A percentile compares a stretch with the other conserved stretches of the same genome.
Conservation (phyloP, 2,797 vertebrate species). For the Eulemur rubriventer region DNA sequence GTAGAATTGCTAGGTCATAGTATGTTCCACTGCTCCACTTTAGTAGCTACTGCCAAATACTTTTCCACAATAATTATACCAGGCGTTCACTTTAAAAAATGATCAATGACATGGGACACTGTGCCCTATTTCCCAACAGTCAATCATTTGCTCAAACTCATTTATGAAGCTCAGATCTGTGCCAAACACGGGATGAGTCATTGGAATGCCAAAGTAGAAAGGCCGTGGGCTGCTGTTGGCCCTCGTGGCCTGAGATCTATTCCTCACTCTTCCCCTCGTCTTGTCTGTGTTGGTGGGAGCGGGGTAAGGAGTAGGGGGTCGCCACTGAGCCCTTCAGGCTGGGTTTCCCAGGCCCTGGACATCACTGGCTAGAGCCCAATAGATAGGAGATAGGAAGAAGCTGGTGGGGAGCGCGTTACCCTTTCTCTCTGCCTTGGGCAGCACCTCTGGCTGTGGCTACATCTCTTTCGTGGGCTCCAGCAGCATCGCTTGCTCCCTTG, state of each 20-base stretch:
- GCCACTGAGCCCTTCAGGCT: neutral
- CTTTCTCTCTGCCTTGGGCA: neutral
- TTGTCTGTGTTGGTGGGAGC: neutral
- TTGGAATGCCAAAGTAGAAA: neutral
- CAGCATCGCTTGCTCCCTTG: neutral
- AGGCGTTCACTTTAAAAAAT: neutral
- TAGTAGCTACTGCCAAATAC: neutral
- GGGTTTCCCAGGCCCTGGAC: neutral
- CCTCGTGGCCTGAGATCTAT: neutral
- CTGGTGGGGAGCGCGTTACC: fast-evolving
- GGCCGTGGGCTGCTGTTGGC: neutral
- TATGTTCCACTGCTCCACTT: neutral
- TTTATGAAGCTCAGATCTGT: neutral
- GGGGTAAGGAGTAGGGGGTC: too few relatives aligned
- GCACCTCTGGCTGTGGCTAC: neutral
- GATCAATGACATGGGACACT: neutral
- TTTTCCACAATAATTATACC: neutral
- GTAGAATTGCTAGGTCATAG: neutral
- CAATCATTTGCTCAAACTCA: neutral
- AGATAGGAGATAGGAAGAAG: neutral
- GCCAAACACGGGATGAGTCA: neutral
- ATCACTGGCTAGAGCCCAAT: neutral
- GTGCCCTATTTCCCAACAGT: neutral
- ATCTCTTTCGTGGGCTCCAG: neutral
- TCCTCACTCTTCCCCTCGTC: neutral